phyloP scores from a whole-genome alignment of 2,113 vertebrate genomes.

The Helogale parvula region DNA sequence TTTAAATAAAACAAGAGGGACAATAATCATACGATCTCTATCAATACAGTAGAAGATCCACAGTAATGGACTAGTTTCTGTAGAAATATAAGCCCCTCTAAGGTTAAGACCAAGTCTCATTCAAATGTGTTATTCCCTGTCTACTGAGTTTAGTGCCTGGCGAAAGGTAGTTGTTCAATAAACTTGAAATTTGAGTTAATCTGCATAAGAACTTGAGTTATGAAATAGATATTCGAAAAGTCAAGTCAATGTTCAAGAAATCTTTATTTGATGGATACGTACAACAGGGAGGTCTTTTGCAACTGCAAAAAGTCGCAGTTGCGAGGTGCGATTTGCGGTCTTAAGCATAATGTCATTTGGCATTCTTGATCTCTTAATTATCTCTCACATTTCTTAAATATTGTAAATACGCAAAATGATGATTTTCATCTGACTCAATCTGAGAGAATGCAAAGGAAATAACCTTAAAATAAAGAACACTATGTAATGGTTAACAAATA shows the following conservation, averaged over 20 bases:
- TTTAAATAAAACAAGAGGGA: background rate
- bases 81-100: background rate
- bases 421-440: constrained; percentile 12
- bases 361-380: constrained; percentile 20
- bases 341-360: background rate
- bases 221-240: background rate
- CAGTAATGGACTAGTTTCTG: background rate
- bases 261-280: background rate
- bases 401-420: background rate
- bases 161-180: background rate
- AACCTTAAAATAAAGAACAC: background rate
- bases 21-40: background rate
- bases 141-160: background rate
- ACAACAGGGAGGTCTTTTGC: background rate
- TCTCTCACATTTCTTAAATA: background rate
- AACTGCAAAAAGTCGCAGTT: background rate
- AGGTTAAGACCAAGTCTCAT: background rate
- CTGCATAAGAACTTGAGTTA: background rate
- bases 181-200: background rate
- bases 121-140: background rate
- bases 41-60: background rate
- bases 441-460: constrained; percentile 6
- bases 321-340: background rate
- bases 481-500: constrained; percentile 1
- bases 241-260: background rate